A percentile compares a stretch with the other conserved stretches of the same genome.
Conservation (phyloP, 1,140 invertebrate species). For the Neuroterus valhalla region DNA sequence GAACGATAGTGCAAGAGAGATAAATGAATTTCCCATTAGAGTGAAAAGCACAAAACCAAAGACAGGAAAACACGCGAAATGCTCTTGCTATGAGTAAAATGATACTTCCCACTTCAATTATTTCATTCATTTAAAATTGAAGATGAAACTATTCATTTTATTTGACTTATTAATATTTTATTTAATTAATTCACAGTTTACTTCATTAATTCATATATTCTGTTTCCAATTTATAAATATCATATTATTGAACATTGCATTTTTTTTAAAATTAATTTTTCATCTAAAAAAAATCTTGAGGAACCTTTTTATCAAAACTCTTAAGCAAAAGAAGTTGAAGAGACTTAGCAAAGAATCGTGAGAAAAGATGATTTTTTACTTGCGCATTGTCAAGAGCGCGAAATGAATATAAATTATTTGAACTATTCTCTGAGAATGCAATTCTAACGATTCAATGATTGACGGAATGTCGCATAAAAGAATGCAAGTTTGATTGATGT, state of each 20-base stretch:
- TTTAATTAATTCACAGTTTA: not conserved
- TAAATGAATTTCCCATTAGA: not conserved
- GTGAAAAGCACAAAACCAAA: not conserved
- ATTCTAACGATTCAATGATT: not conserved
- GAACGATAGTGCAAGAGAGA: constrained; percentile 13
- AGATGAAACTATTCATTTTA: no score
- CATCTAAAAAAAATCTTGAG: no score
- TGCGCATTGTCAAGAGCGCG: not conserved
- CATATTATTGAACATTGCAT: no score
- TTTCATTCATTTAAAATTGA: no score
- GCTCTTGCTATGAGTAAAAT: constrained; percentile 16
- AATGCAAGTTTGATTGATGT: constrained; percentile 22
- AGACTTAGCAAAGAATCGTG: not conserved
- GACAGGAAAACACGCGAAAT: not conserved
- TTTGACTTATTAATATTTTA: constrained; percentile 6
- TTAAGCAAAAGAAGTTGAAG: not conserved
- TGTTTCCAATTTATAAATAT: no score
- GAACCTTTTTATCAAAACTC: no score
- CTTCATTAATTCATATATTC: no score
- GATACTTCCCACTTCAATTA: constrained; percentile 12
- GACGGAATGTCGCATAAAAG: not conserved
- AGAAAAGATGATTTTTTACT: not conserved
- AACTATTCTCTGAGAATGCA: not conserved
- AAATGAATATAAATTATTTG: constrained; percentile 2
- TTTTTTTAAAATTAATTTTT: no score